Evolutionary conservation across 2,888 invertebrate genomes (phyloP).

Genomic region (Temnothorax ravouxi): DNA sequence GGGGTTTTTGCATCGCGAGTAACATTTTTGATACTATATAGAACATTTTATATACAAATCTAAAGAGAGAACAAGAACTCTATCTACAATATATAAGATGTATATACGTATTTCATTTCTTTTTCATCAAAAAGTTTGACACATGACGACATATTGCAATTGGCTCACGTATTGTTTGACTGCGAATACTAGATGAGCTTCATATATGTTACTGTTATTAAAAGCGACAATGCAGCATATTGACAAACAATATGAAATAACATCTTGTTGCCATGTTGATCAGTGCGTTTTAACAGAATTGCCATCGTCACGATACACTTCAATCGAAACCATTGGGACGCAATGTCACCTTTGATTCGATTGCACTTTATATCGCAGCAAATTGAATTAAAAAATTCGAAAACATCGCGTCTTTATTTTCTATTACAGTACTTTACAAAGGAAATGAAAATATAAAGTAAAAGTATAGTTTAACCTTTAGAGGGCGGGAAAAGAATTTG

Average conservation of each 20-base stretch:
- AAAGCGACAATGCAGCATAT: background rate
- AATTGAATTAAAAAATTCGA: background rate
- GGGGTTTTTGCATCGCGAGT: background rate
- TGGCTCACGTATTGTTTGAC: background rate
- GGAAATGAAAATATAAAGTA: background rate
- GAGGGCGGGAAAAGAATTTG: too few species aligned
- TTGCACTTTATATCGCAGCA: slow-evolving; percentile 13
- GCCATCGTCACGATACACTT: background rate
- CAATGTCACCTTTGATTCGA: background rate
- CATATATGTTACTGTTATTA: background rate
- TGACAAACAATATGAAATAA: slow-evolving; percentile 12
- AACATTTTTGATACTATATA: background rate
- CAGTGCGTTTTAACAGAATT: slow-evolving; percentile 25
- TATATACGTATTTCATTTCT: background rate
- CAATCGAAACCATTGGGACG: slow-evolving; percentile 1
- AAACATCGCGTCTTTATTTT: background rate
- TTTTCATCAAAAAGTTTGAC: background rate
- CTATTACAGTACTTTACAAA: background rate
- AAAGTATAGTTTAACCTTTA: too few species aligned
- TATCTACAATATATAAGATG: background rate
- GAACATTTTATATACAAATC: background rate
- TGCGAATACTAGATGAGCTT: background rate
- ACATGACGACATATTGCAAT: background rate
- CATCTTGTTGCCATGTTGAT: background rate
- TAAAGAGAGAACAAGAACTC: background rate